These are phyloP conservation scores for Drosophila borealis DNA, from an alignment of 2,888 invertebrate species.

Conservation along the genomic window DNA sequence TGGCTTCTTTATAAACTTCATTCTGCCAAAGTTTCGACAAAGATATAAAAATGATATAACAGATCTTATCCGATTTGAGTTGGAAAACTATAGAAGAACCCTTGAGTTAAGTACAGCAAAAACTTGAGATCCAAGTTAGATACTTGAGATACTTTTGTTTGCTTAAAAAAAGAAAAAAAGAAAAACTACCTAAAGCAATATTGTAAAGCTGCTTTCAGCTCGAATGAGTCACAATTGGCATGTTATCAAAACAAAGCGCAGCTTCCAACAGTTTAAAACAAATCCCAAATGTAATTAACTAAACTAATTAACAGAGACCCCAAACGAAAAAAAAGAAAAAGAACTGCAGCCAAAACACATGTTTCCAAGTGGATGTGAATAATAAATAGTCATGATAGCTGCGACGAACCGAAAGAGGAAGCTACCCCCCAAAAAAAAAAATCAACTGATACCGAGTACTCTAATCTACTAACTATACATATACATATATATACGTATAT, in stretches of 20 bases:
- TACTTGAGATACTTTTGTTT: background rate
- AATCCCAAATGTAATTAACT: constrained; percentile 57
- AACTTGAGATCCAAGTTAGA: background rate
- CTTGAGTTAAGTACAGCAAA: too few species aligned
- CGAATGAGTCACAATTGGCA: constrained; percentile 37
- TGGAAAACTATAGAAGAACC: background rate
- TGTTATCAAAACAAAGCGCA: constrained; percentile 46
- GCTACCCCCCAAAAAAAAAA: constrained; percentile 2
- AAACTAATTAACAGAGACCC: constrained; percentile 53
- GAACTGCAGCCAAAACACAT: constrained; percentile 43
- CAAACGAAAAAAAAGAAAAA: constrained; percentile 6
- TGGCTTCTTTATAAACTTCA: too few species aligned
- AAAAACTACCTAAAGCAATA: background rate
- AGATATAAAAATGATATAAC: too few species aligned
- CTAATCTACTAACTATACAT: background rate
- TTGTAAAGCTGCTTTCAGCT: constrained; percentile 10
- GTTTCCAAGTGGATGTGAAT: constrained; percentile 49
- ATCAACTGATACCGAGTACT: constrained; percentile 25
- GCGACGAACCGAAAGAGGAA: constrained; percentile 12
- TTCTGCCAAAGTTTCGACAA: too few species aligned
- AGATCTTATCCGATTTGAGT: too few species aligned
- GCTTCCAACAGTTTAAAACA: constrained; percentile 35
- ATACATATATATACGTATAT: too few species aligned
- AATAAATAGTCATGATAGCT: constrained; percentile 32
- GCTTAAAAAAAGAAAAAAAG: background rate